Conservation (phyloP, 2,113 vertebrate genomes). For the Thalassarche chlororhynchos region DNA sequence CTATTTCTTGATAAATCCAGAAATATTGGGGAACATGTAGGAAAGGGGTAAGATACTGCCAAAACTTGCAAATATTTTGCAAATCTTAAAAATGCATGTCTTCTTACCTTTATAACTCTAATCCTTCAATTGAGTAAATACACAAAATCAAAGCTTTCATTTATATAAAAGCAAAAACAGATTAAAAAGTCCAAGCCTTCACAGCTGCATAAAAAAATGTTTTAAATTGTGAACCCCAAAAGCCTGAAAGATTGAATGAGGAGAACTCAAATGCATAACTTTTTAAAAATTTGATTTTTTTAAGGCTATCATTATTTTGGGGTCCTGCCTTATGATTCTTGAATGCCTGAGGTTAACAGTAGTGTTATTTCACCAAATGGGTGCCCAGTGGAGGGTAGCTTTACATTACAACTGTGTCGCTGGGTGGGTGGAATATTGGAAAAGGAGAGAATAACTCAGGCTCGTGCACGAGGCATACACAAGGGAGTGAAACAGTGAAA, state of each 20-base stretch:
- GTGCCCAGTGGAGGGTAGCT: not conserved
- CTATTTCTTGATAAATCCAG: not conserved
- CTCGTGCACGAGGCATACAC: fast-evolving
- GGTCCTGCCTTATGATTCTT: not conserved
- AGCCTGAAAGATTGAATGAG: not conserved
- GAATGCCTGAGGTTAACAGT: not conserved
- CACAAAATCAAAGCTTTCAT: not conserved
- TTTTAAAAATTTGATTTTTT: not conserved
- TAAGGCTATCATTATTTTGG: not conserved
- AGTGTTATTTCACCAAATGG: not conserved
- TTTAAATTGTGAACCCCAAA: not conserved
- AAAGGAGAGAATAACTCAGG: not conserved
- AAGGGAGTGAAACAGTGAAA: not conserved
- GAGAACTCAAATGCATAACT: not conserved
- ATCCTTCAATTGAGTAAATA: not conserved
- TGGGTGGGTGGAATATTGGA: not conserved
- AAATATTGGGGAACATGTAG: not conserved
- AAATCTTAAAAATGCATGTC: not conserved
- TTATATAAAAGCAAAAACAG: not conserved
- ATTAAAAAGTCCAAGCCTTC: not conserved
- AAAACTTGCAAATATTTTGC: not conserved
- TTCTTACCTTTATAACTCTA: not conserved
- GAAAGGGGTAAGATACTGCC: not conserved
- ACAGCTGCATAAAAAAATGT: fast-evolving
- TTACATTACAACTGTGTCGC: not conserved